Evolutionary conservation across 2,113 vertebrate species (phyloP), one percentile per base, ranked within the genome.

Genomic region (Centropus bengalensis): DNA sequence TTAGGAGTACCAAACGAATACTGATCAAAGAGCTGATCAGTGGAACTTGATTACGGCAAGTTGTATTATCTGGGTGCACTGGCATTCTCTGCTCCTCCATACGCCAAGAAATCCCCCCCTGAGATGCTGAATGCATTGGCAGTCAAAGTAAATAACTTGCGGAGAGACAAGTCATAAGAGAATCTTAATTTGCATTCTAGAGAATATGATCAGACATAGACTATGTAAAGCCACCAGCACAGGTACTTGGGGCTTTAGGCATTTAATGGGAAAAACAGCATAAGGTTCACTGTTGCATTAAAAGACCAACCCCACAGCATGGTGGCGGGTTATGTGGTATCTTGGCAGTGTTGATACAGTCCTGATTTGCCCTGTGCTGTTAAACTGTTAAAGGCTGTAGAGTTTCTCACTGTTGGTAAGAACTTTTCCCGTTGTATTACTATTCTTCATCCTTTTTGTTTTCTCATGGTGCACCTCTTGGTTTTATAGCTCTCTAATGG

Each of bases 401-500:
- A 58, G 44, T 81, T 95, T 82, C 82, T 92, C 38, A 22, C 21
- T 73, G 54, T 86, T 88, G 20, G 30, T 90, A 78, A 69, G 42
- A 95, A 86, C 89, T 89, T 93, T 94, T 82, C 52, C 81, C 58
- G 45, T 87, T 89, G 28, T 79, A 49, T 68, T 97, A 33, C 62
- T 95, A 17, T 40, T 80, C 30, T 86, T 88, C 21, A 71, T 93
- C 30, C 23, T 69, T 81, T 71, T 89, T 94, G 63, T 84, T 97
- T 97, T 84, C 75, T 97, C 27, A 55, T 71, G 91, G 90, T 85
- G 74, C 44, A 96, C 74, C 94, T 97, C 92, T 80, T 88, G 84
- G 88, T 96, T 96, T 87, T 92, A 86, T 82, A 93, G 59, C 23
- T 91, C 51, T 91, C 93, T 97, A 97, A 92, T 96, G 90, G 80